Evolutionary conservation across 1,140 invertebrate species (phyloP), one percentile per base, ranked within the genome.

Genomic region (Harlomillsia oculata): DNA sequence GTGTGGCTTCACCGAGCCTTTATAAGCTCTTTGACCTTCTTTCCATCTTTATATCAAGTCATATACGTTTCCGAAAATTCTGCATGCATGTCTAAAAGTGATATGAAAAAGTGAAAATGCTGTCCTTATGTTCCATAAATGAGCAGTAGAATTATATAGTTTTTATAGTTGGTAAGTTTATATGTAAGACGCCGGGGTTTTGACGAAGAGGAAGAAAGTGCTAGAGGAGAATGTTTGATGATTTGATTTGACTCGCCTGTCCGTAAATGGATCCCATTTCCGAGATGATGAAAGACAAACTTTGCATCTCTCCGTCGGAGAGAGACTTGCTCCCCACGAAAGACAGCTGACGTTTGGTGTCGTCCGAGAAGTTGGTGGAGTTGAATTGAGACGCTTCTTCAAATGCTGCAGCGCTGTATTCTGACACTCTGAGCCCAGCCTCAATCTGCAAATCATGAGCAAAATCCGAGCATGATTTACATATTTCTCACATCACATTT

Each of bases 181-280:
- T n/a, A n/a, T n/a, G n/a, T n/a, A n/a, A n/a, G n/a, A n/a, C n/a
- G n/a, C n/a, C n/a, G n/a, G n/a, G 32, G 32, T n/a, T 34, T n/a
- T 34, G 32, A 9, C n/a, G 32, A n/a, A n/a, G n/a, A n/a, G 14
- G n/a, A n/a, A n/a, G n/a, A n/a, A n/a, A n/a, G n/a, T n/a, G n/a
- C n/a, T n/a, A n/a, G n/a, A n/a, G n/a, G n/a, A n/a, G n/a, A n/a
- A n/a, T n/a, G n/a, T n/a, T n/a, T n/a, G n/a, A n/a, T n/a, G n/a
- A n/a, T n/a, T n/a, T n/a, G n/a, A n/a, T n/a, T n/a, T 46, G 32
- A 30, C 63, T 37, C 57, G 55, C 63, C 53, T 23, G 8, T 34
- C 61, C 66, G 45, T 68, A 68, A 29, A 67, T 65, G 16, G 44
- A 28, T 6, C 67, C 65, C 67, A 68, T 68, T 29, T 62, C 14